A percentile compares a stretch with the other conserved stretches of the same genome.
Conservation (phyloP, 1,140 invertebrate species). For the Whitmania pigra region DNA sequence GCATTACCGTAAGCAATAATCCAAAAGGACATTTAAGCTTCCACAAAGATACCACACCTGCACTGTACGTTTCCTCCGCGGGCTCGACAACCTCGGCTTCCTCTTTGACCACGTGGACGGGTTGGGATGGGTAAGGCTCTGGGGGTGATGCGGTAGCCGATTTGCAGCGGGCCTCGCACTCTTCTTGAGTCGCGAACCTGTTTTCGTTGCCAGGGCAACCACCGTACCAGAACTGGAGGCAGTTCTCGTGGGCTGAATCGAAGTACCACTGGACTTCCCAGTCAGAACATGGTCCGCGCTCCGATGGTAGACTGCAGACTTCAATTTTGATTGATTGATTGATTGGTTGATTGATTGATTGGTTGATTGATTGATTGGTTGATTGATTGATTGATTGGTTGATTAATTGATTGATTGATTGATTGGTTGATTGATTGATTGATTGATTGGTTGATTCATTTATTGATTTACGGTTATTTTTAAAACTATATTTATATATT, state of each 20-base stretch:
- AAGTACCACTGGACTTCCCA: constrained; percentile 69
- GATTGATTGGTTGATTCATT: no score
- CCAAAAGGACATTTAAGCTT: no score
- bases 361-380: no score
- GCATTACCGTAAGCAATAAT: no score
- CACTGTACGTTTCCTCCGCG: background rate
- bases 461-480: no score
- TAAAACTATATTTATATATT: no score
- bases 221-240: constrained; percentile 84
- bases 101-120: background rate
- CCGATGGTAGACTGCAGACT: constrained; percentile 63
- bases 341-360: no score
- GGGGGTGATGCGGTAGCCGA: background rate
- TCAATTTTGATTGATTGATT: constrained; percentile 39
- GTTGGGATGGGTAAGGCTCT: background rate
- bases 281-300: constrained; percentile 58
- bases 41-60: no score
- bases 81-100: background rate
- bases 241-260: constrained; percentile 66
- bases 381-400: no score
- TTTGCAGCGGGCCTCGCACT: constrained; percentile 65
- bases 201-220: constrained; percentile 82
- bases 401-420: no score
- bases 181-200: constrained; percentile 60
- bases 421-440: no score